Evolutionary conservation across 2,888 invertebrate genomes (phyloP), one percentile per base, ranked within the genome.

Genomic region (Drosophila paracracens): DNA sequence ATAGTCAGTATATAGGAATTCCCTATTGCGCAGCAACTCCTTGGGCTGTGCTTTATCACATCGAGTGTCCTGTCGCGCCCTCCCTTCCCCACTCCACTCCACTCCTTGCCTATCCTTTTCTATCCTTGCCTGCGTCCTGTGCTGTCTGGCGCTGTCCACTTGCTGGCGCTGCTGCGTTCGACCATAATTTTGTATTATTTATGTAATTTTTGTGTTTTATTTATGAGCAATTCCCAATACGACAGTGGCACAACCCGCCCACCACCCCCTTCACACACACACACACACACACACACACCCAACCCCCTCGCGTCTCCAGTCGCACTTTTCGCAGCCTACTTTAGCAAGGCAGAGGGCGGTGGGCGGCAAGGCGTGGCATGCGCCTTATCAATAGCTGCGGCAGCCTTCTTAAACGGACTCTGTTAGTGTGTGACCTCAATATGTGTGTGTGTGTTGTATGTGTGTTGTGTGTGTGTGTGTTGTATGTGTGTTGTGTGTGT

Each of bases 171-270:
- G 35, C 36, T 36, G 36, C 35, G 27, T 33, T 60, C 50, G 67
- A 13, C 71, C 81, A 80, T 80, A 74, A 88, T 76, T 85, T 85
- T 76, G 65, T 81, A 76, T 83, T 86, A 84, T 86, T 84, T 86
- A 86, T 85, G 88, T 85, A 66, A 70, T 86, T 76, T 77, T 80
- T 70, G 73, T 85, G 54, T 68, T 72, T 80, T 85, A 88, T 85
- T 82, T 84, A 85, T 78, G 80, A 60, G 67, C 81, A 75, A 78
- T 80, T 80, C 87, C 81, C 81, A 75, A 83, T 70, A 67, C 58
- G 58, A 33, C 60, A 33, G 36, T 16, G 52, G 33, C 18, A 18
- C 8, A 31, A 2, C 1, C 2, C 46, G 7, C 21, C 13, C 3
- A 2, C 4, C 8, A 18, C 38, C 18, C 8, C 4, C 8, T 31